Base-by-base conservation (phyloP, 2,888 invertebrate genomes). In the Parelbella ahira region DNA sequence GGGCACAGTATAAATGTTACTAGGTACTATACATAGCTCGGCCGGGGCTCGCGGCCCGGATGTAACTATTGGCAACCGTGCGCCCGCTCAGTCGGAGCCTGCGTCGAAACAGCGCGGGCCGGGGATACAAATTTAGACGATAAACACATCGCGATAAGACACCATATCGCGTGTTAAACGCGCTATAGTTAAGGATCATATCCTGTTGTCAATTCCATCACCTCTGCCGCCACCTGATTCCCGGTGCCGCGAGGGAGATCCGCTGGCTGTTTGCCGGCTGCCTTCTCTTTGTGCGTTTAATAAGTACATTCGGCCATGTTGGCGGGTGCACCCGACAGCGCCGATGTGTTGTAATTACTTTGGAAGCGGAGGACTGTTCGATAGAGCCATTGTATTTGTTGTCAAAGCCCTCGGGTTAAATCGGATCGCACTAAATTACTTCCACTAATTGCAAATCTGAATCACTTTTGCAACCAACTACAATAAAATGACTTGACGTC, bases 31-130 rank as follows among this genome's bases (percentile, higher is more conserved):
- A 56, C 55, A 53, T 47, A 52, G 49, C 47, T 54, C 51, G 53
- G 51, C 52, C 57, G 54, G 51, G 50, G 54, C 49, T 51, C 52
- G 50, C 37, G 51, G 53, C 52, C 60, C 64, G 64, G 66, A 65
- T 65, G 67, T 68, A 58, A 60, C 67, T 62, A 63, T 60, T 60
- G 66, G 63, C 61, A 68, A 68, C 66, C 48, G 54, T 50, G 50
- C 50, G 49, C 41, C 32, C 39, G 46, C 44, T 41, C 37, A 44
- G 41, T 9, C 23, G 27, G 30, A 29, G 30, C 23, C 46, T 28
- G 21, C 28, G 9, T 32, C 36, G 36, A 42, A 44, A 5, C 15
- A 12, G 11, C 23, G 27, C 3, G 9, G 12, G n/a, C 2, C 8
- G 36, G 44, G 47, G 44, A 41, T 32, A 11, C 51, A 32, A 60